Conservation (phyloP, 2,797 vertebrate genomes). For the Xerus rutilus region DNA sequence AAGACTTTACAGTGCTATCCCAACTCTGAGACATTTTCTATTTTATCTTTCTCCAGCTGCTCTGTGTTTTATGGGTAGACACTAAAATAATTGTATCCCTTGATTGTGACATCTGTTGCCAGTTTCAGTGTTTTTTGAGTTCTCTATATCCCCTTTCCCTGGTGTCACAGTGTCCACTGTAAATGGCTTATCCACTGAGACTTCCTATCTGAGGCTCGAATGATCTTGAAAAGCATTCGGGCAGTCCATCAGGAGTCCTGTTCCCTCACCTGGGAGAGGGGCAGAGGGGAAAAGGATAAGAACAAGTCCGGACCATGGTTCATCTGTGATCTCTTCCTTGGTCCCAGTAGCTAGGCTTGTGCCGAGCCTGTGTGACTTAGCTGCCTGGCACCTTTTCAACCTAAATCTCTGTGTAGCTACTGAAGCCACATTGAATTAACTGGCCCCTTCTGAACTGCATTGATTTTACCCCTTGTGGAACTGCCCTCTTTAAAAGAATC, state of each 20-base stretch:
- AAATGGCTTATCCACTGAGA: neutral
- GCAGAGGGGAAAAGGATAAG: neutral
- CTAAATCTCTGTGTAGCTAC: neutral
- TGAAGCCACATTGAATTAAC: neutral
- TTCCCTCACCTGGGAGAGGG: neutral
- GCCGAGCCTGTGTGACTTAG: neutral
- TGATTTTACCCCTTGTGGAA: neutral
- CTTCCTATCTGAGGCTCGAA: neutral
- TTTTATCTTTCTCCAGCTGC: slow-evolving; percentile 45
- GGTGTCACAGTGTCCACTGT: neutral
- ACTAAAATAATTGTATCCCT: neutral
- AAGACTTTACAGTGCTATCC: too few species aligned
- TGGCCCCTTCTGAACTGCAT: neutral
- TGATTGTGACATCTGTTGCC: neutral
- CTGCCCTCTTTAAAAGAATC: neutral
- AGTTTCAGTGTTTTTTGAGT: neutral
- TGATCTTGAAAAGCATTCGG: neutral
- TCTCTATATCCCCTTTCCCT: neutral
- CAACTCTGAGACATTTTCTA: neutral
- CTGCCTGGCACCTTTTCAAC: neutral
- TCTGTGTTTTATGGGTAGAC: neutral
- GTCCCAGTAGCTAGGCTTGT: neutral
- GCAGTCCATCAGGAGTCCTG: neutral
- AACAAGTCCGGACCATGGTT: slow-evolving; percentile 19
- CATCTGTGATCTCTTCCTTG: neutral